Evolutionary conservation across 37 sponge, comb jelly and placozoan species (phyloP).

Genomic region (Haliclona indistincta): DNA sequence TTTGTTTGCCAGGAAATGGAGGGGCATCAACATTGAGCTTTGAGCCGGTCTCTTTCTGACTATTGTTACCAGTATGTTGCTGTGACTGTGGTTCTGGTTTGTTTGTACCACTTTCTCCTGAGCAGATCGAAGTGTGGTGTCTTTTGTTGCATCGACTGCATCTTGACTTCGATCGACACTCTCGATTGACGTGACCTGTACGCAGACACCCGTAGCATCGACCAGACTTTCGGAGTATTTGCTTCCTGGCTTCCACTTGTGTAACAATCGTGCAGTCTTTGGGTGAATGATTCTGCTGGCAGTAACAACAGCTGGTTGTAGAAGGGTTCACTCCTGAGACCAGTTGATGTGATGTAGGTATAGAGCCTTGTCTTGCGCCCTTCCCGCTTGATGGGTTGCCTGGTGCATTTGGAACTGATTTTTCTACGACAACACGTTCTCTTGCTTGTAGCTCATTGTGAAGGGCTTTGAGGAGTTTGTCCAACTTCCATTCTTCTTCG

Average conservation of each 20-base stretch:
- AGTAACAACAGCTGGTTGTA: no score
- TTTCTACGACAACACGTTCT: no score
- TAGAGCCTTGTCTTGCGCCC: no score
- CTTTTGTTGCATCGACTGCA: background rate
- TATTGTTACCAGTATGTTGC: background rate
- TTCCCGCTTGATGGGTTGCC: no score
- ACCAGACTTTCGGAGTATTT: slow-evolving; percentile 11
- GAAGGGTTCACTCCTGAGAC: no score
- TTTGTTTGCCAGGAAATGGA: background rate
- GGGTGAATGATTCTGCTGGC: no score
- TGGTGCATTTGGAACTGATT: no score
- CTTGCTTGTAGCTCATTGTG: slow-evolving; percentile 8
- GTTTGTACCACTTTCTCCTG: background rate
- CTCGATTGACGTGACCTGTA: background rate
- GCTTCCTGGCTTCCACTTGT: background rate
- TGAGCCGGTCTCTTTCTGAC: no score
- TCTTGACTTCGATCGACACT: background rate
- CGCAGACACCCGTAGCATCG: slow-evolving; percentile 1
- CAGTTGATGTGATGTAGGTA: no score
- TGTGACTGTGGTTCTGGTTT: background rate
- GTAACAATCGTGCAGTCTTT: no score
- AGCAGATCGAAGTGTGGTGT: background rate
- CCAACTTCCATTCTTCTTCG: background rate
- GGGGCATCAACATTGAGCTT: background rate
- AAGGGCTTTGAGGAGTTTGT: background rate